These are phyloP conservation scores for Eupelmus urozonus DNA, from an alignment of 2,888 invertebrate species.

Conservation along the genomic window DNA sequence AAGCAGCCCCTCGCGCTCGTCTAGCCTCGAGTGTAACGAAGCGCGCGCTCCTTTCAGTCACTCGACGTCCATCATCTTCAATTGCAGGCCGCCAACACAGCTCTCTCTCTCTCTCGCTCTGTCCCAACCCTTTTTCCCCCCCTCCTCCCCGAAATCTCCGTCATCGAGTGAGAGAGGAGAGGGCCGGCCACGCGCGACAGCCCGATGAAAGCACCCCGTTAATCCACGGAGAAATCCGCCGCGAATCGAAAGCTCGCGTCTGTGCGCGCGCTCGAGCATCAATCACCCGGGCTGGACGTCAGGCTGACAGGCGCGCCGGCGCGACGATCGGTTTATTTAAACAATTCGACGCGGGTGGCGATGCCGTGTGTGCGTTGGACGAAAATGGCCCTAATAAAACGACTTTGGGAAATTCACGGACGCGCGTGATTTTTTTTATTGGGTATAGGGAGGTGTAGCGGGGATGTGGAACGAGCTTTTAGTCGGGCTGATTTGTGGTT, in stretches of 20 bases:
- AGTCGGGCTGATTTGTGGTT: conserved; percentile 18
- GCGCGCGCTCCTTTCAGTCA: conserved; percentile 56
- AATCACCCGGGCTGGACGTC: conserved; percentile 43
- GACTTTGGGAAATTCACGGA: conserved; percentile 39
- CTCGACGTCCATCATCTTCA: conserved; percentile 59
- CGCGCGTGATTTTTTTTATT: not conserved
- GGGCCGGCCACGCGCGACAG: conserved; percentile 11
- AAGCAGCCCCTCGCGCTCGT: conserved; percentile 44
- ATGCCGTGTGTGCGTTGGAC: conserved; percentile 14
- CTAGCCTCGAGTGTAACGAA: conserved; percentile 48
- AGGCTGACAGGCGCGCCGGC: not conserved
- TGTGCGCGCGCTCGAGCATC: conserved; percentile 27
- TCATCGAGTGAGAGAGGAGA: conserved; percentile 26
- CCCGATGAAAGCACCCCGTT: conserved; percentile 43
- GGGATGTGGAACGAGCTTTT: too few species aligned
- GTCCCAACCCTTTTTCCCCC: not conserved
- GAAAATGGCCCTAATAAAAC: conserved; percentile 48
- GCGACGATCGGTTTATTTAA: conserved; percentile 53
- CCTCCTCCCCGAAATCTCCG: conserved; percentile 33
- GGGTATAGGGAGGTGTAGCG: too few species aligned
- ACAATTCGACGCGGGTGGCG: conserved; percentile 30
- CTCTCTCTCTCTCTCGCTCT: not conserved
- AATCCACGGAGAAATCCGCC: conserved; percentile 43
- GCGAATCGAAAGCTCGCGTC: conserved; percentile 38
- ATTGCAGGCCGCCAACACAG: conserved; percentile 32